Evolutionary conservation across 2,113 vertebrate species (phyloP).

Genomic region (Halcyon senegalensis): DNA sequence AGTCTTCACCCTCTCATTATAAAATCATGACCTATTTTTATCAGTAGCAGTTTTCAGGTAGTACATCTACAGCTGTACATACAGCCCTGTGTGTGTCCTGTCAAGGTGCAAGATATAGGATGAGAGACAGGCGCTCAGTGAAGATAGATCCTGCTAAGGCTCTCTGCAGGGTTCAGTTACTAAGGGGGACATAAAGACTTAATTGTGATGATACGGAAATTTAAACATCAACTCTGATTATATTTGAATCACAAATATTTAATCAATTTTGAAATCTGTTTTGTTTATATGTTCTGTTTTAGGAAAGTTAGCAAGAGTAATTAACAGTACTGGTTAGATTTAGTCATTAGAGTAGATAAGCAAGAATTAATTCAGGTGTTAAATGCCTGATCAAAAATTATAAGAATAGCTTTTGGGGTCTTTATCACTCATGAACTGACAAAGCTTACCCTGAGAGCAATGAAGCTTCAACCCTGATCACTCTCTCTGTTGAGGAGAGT

Average conservation of each 20-base stretch:
- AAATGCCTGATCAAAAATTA: neutral
- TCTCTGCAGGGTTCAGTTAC: neutral
- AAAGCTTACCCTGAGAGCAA: fast-evolving
- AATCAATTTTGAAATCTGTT: neutral
- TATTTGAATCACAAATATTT: neutral
- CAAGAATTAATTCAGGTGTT: neutral
- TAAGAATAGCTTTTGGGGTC: neutral
- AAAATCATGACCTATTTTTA: neutral
- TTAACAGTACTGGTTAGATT: neutral
- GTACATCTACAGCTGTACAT: neutral
- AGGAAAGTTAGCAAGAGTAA: neutral
- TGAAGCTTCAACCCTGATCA: neutral
- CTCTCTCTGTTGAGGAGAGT: neutral
- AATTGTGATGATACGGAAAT: neutral
- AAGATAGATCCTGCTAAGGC: neutral
- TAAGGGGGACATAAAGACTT: neutral
- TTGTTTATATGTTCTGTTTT: neutral
- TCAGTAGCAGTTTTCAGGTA: neutral
- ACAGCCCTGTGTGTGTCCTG: neutral
- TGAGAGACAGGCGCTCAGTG: fast-evolving
- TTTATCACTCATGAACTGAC: neutral
- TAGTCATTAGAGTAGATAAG: neutral
- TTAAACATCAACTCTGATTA: neutral
- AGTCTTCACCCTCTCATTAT: neutral
- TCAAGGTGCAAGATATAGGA: neutral